phyloP scores from a whole-genome alignment of 2,797 vertebrate genomes.

The Acanthurus leucopareius region DNA sequence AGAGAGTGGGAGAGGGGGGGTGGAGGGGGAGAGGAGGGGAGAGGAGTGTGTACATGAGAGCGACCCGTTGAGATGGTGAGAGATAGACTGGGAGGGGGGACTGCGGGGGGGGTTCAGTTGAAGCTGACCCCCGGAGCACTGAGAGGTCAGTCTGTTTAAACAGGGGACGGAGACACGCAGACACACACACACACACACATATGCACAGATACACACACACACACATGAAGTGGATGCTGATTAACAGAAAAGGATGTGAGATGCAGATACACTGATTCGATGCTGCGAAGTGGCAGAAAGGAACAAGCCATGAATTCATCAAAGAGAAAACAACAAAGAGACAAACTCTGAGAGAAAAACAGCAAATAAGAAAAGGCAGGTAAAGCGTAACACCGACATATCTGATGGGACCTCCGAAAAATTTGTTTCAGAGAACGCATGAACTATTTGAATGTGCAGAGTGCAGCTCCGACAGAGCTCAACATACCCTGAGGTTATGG shows the following conservation, averaged over 20 bases:
- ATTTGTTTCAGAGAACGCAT: not conserved
- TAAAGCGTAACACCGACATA: not conserved
- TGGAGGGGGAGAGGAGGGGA: not conserved
- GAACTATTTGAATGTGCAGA: constrained; percentile 5
- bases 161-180: constrained; percentile 63
- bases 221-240: constrained; percentile 53
- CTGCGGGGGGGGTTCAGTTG: constrained; percentile 8
- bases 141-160: constrained; percentile 79
- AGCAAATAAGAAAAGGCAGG: not conserved
- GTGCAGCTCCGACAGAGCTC: constrained; percentile 4
- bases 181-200: constrained; percentile 46
- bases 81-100: constrained; percentile 5
- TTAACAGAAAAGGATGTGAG: constrained; percentile 46
- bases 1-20: not conserved
- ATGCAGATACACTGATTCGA: not conserved
- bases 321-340: not conserved
- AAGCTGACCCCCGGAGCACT: constrained; percentile 61
- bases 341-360: not conserved
- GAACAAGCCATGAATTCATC: not conserved
- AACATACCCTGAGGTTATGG: constrained; percentile 31
- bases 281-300: constrained; percentile 12
- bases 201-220: constrained; percentile 15
- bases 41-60: constrained; percentile 44
- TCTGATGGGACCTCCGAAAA: not conserved
- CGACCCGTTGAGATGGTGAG: constrained; percentile 37